Conservation (phyloP, 2,888 invertebrate species). For the Ceramica pisi region DNA sequence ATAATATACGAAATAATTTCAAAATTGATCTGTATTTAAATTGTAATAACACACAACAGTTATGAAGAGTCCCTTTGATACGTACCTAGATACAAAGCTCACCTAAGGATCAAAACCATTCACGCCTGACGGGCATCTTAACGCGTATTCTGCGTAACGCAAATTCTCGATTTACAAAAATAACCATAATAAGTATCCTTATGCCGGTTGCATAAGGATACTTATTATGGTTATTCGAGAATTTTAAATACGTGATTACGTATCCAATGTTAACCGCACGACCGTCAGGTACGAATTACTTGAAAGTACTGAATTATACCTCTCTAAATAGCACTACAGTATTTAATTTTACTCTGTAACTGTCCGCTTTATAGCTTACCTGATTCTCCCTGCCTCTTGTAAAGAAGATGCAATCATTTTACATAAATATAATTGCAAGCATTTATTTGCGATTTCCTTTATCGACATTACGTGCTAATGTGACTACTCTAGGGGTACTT, state of each 20-base stretch:
- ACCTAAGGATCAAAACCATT: conserved; percentile 17
- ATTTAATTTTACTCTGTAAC: conserved; percentile 29
- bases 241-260: neutral
- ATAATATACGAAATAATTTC: neutral
- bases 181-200: neutral
- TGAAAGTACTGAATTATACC: neutral
- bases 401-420: conserved; percentile 61
- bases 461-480: neutral
- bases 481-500: neutral
- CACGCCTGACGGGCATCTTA: conserved; percentile 26
- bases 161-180: neutral
- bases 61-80: conserved; percentile 12
- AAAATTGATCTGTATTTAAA: neutral
- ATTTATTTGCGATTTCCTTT: neutral
- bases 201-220: too few relatives aligned
- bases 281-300: conserved; percentile 33
- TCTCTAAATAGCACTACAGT: conserved; percentile 18
- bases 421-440: conserved; percentile 38
- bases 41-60: neutral
- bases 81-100: conserved; percentile 30
- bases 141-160: neutral
- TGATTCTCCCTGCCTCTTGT: conserved; percentile 61
- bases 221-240: too few relatives aligned
- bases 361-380: conserved; percentile 58
- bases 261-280: neutral